Percentiles rank a stretch among this genome's conserved stretches.
Conservation (phyloP, 2,888 invertebrate species). For the Pyralis farinalis region DNA sequence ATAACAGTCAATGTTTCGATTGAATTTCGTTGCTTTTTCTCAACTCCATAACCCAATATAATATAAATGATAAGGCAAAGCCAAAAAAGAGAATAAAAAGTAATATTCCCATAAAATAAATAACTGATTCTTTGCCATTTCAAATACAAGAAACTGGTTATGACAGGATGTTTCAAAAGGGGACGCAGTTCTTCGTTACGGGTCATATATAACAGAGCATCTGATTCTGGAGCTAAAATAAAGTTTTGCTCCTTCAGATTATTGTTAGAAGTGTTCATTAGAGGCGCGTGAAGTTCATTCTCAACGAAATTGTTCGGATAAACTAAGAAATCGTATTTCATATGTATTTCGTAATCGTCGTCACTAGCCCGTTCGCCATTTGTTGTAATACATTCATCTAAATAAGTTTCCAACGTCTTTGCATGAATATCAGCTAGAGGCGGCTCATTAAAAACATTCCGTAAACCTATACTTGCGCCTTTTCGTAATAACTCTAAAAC, state of each 20-base stretch:
- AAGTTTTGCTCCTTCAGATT: conserved; percentile 55
- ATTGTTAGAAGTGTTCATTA: conserved; percentile 66
- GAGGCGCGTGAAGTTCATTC: conserved; percentile 62
- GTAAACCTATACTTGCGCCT: conserved; percentile 88
- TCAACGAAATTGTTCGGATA: conserved; percentile 77
- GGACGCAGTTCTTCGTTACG: conserved; percentile 84
- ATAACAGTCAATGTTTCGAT: conserved; percentile 62
- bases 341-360: conserved; percentile 85
- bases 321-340: conserved; percentile 87
- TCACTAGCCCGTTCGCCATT: conserved; percentile 84
- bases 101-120: conserved; percentile 86
- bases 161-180: conserved; percentile 88
- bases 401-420: conserved; percentile 85
- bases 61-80: conserved; percentile 85
- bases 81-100: conserved; percentile 86
- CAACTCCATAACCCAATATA: conserved; percentile 82
- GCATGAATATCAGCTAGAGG: conserved; percentile 87
- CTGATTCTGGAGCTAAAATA: conserved; percentile 84
- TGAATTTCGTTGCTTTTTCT: conserved; percentile 59
- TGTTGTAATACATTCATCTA: conserved; percentile 87
- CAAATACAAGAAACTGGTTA: conserved; percentile 89
- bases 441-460: conserved; percentile 83
- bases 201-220: conserved; percentile 87
- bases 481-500: conserved; percentile 83
- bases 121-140: conserved; percentile 90